Base-by-base conservation (phyloP, 92 coral and sea anemone species). In the Montipora capitata region DNA sequence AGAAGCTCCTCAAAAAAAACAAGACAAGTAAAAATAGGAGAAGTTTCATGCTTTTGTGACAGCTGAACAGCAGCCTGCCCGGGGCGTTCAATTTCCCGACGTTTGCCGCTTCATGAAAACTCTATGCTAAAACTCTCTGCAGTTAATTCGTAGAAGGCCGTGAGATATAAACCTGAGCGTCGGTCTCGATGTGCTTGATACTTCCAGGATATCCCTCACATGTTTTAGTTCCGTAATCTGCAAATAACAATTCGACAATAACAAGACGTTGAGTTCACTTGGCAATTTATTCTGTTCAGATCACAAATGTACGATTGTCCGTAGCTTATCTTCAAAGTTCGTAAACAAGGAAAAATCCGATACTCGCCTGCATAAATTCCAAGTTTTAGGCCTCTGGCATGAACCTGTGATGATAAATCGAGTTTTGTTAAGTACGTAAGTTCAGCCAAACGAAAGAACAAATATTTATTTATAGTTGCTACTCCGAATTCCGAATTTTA, bases 151-250 rank as follows among this genome's bases (percentile, higher is more conserved):
- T 13, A 68, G 18, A 42, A 2, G 9, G 54, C 2, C 35, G 35
- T 27, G 18, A 49, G 11, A 2, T 57, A 39, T 68, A 15, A 70
- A 95, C 98, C 92, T 91, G 88, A 52, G 95, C 95, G 78, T 97
- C 99, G 75, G 84, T 77, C 61, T 78, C 69, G 58, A 97, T 77
- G 68, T 97, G 90, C 9, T 94, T 38, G 39, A 97, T 94, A 51
- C 98, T 97, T 1, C 99, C 99, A 6, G 99, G 99, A 79, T 97
- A 97, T 7, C 99, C 99, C 4, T 96, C 98, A 13, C 99, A 97
- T 27, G 99, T 97, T 84, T 97, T 92, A 62, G 91, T 94, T 43
- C 99, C 99, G 71, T 96, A 97, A 76, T 97, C 99, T 95, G 87
- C 51, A 68, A 69, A 38, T 9, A 2, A 15, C 15, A 80, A 3